These are phyloP conservation scores for Copidosoma floridanum DNA, from an alignment of 1,140 invertebrate species.

Conservation along the genomic window DNA sequence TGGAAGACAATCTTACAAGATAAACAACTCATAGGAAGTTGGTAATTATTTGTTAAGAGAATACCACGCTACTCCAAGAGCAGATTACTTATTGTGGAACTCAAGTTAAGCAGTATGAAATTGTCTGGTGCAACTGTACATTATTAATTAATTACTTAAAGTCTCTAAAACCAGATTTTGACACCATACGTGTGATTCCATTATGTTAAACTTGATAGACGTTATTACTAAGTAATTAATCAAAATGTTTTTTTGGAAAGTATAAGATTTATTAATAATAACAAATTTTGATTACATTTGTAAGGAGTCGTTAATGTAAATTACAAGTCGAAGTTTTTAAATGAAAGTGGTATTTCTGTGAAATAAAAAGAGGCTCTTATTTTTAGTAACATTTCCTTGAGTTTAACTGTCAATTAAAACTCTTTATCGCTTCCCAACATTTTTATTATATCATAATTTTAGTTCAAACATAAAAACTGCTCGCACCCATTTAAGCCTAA, in stretches of 20 bases:
- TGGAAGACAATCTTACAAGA: conserved; percentile 86
- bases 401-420: no score
- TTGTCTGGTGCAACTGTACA: no score
- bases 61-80: conserved; percentile 90
- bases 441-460: no score
- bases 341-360: no score
- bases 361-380: no score
- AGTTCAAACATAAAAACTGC: no score
- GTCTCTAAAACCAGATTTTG: conserved; percentile 7
- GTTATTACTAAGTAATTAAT: conserved; percentile 6
- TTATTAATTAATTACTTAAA: no score
- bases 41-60: conserved; percentile 92
- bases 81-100: conserved; percentile 75
- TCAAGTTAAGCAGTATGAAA: conserved; percentile 46
- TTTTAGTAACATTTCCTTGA: no score
- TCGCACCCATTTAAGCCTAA: no score
- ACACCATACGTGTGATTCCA: no score
- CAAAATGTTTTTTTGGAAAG: conserved; percentile 19
- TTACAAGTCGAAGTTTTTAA: neutral
- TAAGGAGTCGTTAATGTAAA: conserved; percentile 15
- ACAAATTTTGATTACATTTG: conserved; percentile 7
- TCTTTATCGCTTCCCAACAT: no score
- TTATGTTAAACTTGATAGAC: conserved; percentile 14
- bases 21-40: conserved; percentile 87
- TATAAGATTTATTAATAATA: conserved; percentile 18